A percentile compares a stretch with the other conserved stretches of the same genome.
Evolutionary conservation across 2,113 vertebrate species (phyloP).

Genomic region (Coregonus clupeaformis): DNA sequence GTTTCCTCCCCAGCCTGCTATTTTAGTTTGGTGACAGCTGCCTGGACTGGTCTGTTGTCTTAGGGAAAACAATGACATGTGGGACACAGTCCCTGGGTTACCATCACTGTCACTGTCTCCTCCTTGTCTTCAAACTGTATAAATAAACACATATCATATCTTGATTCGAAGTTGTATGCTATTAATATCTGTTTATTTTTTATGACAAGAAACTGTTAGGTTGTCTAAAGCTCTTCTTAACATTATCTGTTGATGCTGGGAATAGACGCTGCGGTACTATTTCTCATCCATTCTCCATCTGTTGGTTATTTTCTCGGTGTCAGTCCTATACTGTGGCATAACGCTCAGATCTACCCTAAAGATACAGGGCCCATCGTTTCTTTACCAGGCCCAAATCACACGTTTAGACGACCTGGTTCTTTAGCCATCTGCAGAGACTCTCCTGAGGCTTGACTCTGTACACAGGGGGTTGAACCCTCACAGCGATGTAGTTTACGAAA

Average conservation of each 20-base stretch:
- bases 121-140: constrained; percentile 4
- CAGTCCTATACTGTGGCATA: neutral
- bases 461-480: no score
- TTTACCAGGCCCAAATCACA: no score
- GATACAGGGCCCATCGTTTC: neutral
- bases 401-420: constrained; percentile 3
- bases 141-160: neutral
- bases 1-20: neutral
- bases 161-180: neutral
- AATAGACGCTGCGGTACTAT: neutral
- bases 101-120: neutral
- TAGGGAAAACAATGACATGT: no score
- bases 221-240: neutral
- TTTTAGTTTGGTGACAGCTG: neutral
- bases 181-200: neutral
- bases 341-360: neutral
- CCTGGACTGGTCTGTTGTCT: no score
- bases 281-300: neutral
- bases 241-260: neutral
- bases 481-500: no score
- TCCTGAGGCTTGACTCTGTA: no score
- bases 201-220: neutral
- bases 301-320: no score
- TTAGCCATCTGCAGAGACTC: no score
- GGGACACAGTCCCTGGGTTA: no score